Base-by-base conservation (phyloP, 1,140 invertebrate species). In the Zeugodacus cucurbitae region DNA sequence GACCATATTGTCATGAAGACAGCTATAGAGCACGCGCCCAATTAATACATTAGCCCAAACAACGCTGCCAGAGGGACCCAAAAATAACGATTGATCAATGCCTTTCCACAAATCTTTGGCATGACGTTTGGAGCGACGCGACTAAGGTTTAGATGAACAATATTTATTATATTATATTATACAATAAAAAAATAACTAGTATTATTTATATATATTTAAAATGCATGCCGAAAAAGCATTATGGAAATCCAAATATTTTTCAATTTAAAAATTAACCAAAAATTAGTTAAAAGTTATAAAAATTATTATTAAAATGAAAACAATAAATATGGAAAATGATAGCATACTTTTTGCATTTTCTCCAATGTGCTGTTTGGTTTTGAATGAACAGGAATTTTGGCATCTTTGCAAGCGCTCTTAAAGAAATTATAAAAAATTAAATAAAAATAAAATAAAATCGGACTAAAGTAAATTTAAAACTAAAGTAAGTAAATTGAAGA, bases 1-100 rank as follows among this genome's bases (percentile, higher is more conserved):
- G 44, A 94, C 93, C 92, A 95, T 95, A 44, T 95, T 94, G 87
- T 95, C 95, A 48, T 95, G 94, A 90, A 98, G 94, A 90, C 96
- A 95, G 91, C 98, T 98, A 90, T 96, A 98, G 26, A 97, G 94
- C 41, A 97, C 94, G 87, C 98, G 94, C 26, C 96, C 96, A 64
- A 97, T 87, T 20, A 98, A 90, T 26, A 96, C 95, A 94, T 98
- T 98, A 10, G 97, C 90, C 96, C 97, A 98, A 3, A 94, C 90
- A 20, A 94, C 91, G 88, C 94, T 94, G 59, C 89, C 92, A 17
- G 91, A 93, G 26, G 91, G 92, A 1, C 92, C 93, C 74, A 93
- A 88, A 70, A 93, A 93, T 0, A 93, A 78, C 1, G 92, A 91
- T 82, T 93, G 92, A 89, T 93, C 91, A 34, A 93, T 92, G 57